These are phyloP conservation scores for Carcina quercana DNA, from an alignment of 2,888 invertebrate species.

Conservation along the genomic window DNA sequence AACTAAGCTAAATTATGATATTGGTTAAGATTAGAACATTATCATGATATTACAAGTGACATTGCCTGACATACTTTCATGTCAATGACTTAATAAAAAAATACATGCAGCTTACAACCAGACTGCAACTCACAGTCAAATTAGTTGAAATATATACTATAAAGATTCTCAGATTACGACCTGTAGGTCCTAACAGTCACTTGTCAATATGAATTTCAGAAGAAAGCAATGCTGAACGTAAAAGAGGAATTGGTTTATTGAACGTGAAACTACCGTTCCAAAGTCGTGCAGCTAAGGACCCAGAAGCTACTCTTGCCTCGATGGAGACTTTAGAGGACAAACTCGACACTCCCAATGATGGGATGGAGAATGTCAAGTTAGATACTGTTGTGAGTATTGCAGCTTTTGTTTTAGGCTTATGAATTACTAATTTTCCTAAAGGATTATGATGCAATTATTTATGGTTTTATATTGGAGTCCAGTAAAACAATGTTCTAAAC, in stretches of 20 bases:
- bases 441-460: neutral
- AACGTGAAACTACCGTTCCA: constrained; percentile 66
- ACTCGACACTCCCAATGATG: constrained; percentile 80
- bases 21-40: no score
- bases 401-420: constrained; percentile 6
- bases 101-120: no score
- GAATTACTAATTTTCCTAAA: neutral
- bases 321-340: constrained; percentile 88
- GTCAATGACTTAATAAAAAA: no score
- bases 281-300: constrained; percentile 67
- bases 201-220: no score
- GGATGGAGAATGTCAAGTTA: constrained; percentile 82
- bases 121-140: no score
- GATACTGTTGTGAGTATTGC: constrained; percentile 62
- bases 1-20: no score
- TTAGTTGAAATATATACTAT: no score
- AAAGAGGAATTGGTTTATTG: constrained; percentile 22
- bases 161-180: no score
- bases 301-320: constrained; percentile 84
- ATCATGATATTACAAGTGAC: no score
- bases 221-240: constrained; percentile 26
- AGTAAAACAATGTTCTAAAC: neutral
- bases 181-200: no score
- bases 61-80: no score
- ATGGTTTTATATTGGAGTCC: neutral